Percentiles rank a stretch among this genome's conserved stretches.
Conservation (phyloP, 2,888 invertebrate species). For the Tetramorium bicarinatum region DNA sequence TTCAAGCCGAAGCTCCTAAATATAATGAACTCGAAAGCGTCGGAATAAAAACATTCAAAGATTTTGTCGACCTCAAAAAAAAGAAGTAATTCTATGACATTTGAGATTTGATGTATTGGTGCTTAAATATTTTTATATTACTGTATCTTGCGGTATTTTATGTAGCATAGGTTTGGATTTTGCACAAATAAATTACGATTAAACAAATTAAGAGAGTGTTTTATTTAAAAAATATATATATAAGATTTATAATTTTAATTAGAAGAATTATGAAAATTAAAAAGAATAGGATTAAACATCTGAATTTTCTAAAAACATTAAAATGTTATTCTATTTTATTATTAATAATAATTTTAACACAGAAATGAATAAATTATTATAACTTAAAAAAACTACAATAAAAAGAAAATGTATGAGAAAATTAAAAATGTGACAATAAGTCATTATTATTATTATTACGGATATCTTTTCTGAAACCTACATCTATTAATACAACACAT, state of each 20-base stretch:
- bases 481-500: not conserved
- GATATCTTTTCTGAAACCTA: not conserved
- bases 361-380: too few relatives aligned
- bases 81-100: slow-evolving; percentile 69
- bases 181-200: slow-evolving; percentile 7
- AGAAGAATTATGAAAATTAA: not conserved
- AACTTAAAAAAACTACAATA: too few relatives aligned
- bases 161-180: not conserved
- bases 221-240: not conserved
- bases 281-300: not conserved
- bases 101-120: not conserved
- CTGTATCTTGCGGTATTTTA: not conserved
- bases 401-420: not conserved
- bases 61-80: slow-evolving; percentile 73
- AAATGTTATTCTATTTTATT: not conserved
- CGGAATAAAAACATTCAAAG: slow-evolving; percentile 79
- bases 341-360: too few relatives aligned
- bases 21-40: slow-evolving; percentile 86
- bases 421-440: not conserved
- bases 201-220: not conserved
- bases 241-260: not conserved
- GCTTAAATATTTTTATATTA: not conserved
- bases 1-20: slow-evolving; percentile 88
- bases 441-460: not conserved
- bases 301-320: not conserved